These are phyloP conservation scores for Scalopus aquaticus DNA, from an alignment of 2,113 vertebrate species.

Conservation along the genomic window DNA sequence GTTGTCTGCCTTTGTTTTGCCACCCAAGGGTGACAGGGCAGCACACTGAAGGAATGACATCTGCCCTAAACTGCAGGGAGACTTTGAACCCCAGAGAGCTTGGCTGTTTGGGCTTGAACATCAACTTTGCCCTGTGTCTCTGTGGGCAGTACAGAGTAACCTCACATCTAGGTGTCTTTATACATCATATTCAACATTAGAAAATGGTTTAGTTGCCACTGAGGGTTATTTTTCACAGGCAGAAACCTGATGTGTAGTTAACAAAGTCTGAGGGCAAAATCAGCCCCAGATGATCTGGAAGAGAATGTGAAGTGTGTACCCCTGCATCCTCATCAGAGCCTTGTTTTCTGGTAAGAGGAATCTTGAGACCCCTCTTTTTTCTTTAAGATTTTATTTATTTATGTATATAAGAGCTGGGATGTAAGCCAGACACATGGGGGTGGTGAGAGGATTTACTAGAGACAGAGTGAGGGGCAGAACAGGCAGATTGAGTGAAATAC, in stretches of 20 bases:
- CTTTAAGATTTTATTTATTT: too few relatives aligned
- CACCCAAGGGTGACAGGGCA: not conserved
- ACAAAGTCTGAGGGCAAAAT: not conserved
- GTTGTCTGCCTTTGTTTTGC: not conserved
- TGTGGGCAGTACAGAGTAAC: not conserved
- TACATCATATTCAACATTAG: not conserved
- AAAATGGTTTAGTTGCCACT: not conserved
- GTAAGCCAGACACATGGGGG: too few relatives aligned
- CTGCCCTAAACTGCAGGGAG: not conserved
- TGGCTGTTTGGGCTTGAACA: not conserved
- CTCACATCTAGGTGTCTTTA: not conserved
- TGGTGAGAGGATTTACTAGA: too few relatives aligned
- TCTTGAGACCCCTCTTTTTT: not conserved
- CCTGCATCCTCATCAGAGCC: not conserved
- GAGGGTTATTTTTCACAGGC: not conserved
- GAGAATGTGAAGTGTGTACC: not conserved
- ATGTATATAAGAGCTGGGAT: too few relatives aligned
- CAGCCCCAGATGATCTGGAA: not conserved
- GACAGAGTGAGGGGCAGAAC: too few relatives aligned
- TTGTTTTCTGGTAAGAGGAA: not conserved
- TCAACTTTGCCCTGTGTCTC: not conserved
- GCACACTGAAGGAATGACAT: not conserved
- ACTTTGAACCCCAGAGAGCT: not conserved
- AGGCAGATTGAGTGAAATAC: too few relatives aligned
- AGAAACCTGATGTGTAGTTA: not conserved